Percentiles rank a stretch among this genome's conserved stretches.
Evolutionary conservation across 1,140 invertebrate species (phyloP).

Genomic region (Drosophila mojavensis): DNA sequence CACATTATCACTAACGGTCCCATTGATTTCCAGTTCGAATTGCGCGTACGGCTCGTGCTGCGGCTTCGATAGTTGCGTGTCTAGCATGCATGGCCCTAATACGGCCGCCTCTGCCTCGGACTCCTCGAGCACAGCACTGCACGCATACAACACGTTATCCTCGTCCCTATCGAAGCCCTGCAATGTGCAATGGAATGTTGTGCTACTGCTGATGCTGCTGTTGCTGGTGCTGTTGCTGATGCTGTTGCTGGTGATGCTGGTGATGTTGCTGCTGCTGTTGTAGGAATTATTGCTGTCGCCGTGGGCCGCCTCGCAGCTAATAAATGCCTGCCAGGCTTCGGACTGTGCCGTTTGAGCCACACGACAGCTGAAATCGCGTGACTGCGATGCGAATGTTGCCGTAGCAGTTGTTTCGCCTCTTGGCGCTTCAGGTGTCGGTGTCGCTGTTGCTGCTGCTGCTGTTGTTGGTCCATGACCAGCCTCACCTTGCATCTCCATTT

Average conservation of each 20-base stretch:
- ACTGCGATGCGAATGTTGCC: conserved; percentile 32
- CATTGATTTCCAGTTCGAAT: conserved; percentile 73
- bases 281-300: conserved; percentile 28
- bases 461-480: conserved; percentile 78
- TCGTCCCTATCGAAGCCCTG: conserved; percentile 53
- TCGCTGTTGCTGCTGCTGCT: background rate
- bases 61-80: conserved; percentile 56
- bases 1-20: conserved; percentile 68
- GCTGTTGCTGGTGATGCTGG: conserved; percentile 10
- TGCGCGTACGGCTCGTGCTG: conserved; percentile 67
- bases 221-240: conserved; percentile 26
- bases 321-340: conserved; percentile 60
- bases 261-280: background rate
- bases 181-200: conserved; percentile 72
- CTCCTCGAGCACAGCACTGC: conserved; percentile 37
- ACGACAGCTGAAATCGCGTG: conserved; percentile 57
- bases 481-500: conserved; percentile 82
- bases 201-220: conserved; percentile 37
- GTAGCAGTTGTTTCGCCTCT: conserved; percentile 17
- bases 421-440: conserved; percentile 22
- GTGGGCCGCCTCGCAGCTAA: conserved; percentile 57
- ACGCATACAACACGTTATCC: conserved; percentile 57
- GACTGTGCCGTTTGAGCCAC: conserved; percentile 51
- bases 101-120: conserved; percentile 4
- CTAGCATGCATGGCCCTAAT: conserved; percentile 44